Conservation (phyloP, 1,140 invertebrate species). For the Calephelis virginiensis region DNA sequence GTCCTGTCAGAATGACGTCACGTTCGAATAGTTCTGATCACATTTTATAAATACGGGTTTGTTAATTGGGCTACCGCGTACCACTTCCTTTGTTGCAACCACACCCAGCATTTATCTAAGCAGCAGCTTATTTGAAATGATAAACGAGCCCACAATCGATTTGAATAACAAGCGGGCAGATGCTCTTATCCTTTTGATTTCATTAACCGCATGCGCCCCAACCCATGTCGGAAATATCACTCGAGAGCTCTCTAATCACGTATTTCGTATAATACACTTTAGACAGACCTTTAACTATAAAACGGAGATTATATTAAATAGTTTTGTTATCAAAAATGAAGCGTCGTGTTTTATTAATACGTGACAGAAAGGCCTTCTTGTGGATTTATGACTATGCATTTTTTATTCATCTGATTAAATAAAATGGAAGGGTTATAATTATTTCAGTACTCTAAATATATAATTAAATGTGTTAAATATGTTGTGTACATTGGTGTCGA, state of each 20-base stretch:
- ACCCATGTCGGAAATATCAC: slow-evolving; percentile 76
- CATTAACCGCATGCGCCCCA: slow-evolving; percentile 75
- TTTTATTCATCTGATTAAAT: neutral
- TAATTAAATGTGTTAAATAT: too few relatives aligned
- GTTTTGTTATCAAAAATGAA: slow-evolving; percentile 33
- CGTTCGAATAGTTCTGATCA: slow-evolving; percentile 32
- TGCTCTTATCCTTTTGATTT: slow-evolving; percentile 78
- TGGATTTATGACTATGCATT: slow-evolving; percentile 44
- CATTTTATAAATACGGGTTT: slow-evolving; percentile 62
- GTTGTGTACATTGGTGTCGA: too few relatives aligned
- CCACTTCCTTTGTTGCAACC: slow-evolving; percentile 70
- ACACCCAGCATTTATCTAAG: slow-evolving; percentile 74
- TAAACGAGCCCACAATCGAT: slow-evolving; percentile 76
- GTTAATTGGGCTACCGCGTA: slow-evolving; percentile 67
- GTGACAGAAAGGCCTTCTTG: slow-evolving; percentile 44
- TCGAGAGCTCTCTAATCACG: slow-evolving; percentile 62
- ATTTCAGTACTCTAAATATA: too few relatives aligned
- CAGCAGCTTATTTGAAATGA: slow-evolving; percentile 76
- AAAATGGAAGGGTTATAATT: too few relatives aligned
- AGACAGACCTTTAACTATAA: slow-evolving; percentile 39
- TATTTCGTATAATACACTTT: slow-evolving; percentile 57
- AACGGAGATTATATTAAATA: slow-evolving; percentile 11
- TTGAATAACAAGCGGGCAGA: slow-evolving; percentile 78
- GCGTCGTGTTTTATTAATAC: slow-evolving; percentile 43
- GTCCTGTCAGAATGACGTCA: slow-evolving; percentile 30